phyloP scores from a whole-genome alignment of 1,140 invertebrate species.

The Theocolax elegans region DNA sequence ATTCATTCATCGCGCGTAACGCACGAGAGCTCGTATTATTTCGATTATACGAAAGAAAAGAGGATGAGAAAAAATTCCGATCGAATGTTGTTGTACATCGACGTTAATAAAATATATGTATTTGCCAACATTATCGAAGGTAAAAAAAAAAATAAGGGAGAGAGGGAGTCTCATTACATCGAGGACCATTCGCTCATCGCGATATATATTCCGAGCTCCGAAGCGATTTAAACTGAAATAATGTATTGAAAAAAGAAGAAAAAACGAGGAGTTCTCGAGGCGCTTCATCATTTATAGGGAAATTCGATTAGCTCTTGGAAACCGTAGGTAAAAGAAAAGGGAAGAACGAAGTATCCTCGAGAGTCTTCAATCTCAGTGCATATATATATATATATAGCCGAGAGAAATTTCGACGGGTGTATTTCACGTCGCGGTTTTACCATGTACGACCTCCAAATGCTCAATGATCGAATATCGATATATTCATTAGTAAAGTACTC shows the following conservation, averaged over 20 bases:
- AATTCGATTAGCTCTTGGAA: not conserved
- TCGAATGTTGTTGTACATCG: too few relatives aligned
- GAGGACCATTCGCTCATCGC: too few relatives aligned
- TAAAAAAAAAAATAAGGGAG: too few relatives aligned
- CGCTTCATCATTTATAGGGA: conserved; percentile 9
- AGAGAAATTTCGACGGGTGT: too few relatives aligned
- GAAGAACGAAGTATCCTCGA: not conserved
- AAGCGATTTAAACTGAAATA: conserved; percentile 11
- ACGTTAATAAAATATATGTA: too few relatives aligned
- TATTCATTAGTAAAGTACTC: conserved; percentile 52
- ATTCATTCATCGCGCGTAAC: too few relatives aligned
- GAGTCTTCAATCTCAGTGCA: not conserved
- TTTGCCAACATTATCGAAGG: too few relatives aligned
- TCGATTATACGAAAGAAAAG: too few relatives aligned
- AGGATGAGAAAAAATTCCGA: too few relatives aligned
- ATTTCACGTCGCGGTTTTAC: not conserved
- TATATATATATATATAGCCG: not conserved
- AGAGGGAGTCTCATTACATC: too few relatives aligned
- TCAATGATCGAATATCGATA: conserved; percentile 50
- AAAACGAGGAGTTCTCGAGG: not conserved
- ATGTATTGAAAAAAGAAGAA: not conserved
- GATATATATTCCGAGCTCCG: too few relatives aligned
- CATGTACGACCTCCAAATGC: not conserved
- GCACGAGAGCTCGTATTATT: too few relatives aligned
- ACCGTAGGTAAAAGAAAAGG: not conserved